Evolutionary conservation across 2,113 vertebrate genomes (phyloP).

Genomic region (Perca fluviatilis): DNA sequence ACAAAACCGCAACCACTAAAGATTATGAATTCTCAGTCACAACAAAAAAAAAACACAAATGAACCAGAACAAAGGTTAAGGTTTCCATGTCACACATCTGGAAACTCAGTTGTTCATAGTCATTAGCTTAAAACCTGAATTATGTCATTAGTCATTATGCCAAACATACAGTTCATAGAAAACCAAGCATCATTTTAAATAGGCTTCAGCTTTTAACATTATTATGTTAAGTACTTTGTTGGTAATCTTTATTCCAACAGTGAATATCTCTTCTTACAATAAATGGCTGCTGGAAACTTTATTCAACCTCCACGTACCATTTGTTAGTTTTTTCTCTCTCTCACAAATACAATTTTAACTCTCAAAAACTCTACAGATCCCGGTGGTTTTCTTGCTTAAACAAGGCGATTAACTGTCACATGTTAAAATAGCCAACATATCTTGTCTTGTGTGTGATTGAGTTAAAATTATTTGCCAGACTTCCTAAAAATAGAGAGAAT

Average conservation of each 20-base stretch:
- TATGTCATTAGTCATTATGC: not conserved
- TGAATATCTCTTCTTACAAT: not conserved
- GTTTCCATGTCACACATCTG: not conserved
- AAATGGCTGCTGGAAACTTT: not conserved
- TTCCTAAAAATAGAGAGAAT: not conserved
- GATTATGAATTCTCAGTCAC: too few relatives aligned
- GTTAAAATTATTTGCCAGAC: not conserved
- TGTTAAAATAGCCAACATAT: not conserved
- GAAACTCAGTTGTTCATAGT: not conserved
- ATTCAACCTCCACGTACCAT: not conserved
- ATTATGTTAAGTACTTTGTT: not conserved
- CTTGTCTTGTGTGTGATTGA: conserved; percentile 19
- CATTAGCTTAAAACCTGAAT: not conserved
- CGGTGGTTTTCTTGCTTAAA: not conserved
- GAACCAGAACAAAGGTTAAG: not conserved
- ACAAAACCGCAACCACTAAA: too few relatives aligned
- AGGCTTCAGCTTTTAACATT: not conserved
- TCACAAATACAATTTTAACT: not conserved
- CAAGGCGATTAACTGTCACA: not conserved
- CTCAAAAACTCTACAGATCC: not conserved
- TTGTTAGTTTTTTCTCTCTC: not conserved
- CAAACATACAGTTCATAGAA: not conserved
- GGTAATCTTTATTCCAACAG: not conserved
- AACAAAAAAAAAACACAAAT: not conserved
- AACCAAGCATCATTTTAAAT: not conserved